Percentiles rank a stretch among this genome's conserved stretches.
These are phyloP conservation scores for mouse (Mus musculus) DNA, from an alignment of 2,113 vertebrate species.

Conservation along the genomic window GRCm39 chr3:139016501-139017000, in stretches of 20 bases:
- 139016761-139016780: background rate
- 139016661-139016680: background rate
- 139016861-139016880: background rate
- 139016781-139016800: background rate
- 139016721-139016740: background rate
- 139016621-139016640: background rate
- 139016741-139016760: background rate
- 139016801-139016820: fast-evolving
- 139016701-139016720: background rate
- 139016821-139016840: background rate
- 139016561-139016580: background rate
- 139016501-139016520: background rate
- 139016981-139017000: background rate
- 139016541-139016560: background rate
- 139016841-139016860: background rate
- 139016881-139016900: background rate
- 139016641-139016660: too few relatives aligned
- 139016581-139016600: background rate
- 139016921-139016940: background rate
- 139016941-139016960: background rate
- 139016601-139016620: background rate
- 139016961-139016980: background rate
- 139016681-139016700: background rate
- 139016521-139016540: background rate
- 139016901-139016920: background rate